phyloP scores from a whole-genome alignment of 2,888 invertebrate species.

The Hirtodrosophila duncani region DNA sequence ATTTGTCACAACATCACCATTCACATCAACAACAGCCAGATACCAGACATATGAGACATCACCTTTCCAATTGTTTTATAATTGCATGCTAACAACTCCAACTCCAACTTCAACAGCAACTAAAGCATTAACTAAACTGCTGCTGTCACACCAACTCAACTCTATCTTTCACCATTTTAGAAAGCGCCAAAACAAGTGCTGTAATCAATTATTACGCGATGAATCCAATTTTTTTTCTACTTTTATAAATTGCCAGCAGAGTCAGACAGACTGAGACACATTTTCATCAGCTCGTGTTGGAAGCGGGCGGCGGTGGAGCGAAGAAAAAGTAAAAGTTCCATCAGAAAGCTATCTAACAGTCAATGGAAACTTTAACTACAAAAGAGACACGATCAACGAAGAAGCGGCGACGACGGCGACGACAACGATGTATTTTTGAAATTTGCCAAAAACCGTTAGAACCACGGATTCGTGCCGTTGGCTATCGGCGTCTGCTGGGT shows the following conservation, averaged over 20 bases:
- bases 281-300: too few relatives aligned
- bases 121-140: conserved; percentile 1
- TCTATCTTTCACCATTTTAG: conserved; percentile 53
- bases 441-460: conserved; percentile 56
- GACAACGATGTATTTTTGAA: not conserved
- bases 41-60: too few relatives aligned
- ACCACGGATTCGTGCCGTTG: too few relatives aligned
- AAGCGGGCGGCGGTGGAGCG: conserved; percentile 2
- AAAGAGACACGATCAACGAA: conserved; percentile 4
- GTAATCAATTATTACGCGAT: conserved; percentile 62
- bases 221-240: conserved; percentile 7
- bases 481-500: conserved; percentile 20
- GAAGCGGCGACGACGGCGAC: not conserved
- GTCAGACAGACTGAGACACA: conserved; percentile 13
- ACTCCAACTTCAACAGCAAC: conserved; percentile 21
- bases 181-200: conserved; percentile 67
- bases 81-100: conserved; percentile 27
- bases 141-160: too few relatives aligned
- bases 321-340: conserved; percentile 48
- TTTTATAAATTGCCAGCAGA: not conserved
- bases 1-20: conserved; percentile 27
- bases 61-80: conserved; percentile 64
- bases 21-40: too few relatives aligned
- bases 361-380: too few relatives aligned
- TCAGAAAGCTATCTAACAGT: conserved; percentile 3